A percentile compares a stretch with the other conserved stretches of the same genome.
Conservation (phyloP, 2,797 vertebrate genomes). For the Echiichthys vipera region DNA sequence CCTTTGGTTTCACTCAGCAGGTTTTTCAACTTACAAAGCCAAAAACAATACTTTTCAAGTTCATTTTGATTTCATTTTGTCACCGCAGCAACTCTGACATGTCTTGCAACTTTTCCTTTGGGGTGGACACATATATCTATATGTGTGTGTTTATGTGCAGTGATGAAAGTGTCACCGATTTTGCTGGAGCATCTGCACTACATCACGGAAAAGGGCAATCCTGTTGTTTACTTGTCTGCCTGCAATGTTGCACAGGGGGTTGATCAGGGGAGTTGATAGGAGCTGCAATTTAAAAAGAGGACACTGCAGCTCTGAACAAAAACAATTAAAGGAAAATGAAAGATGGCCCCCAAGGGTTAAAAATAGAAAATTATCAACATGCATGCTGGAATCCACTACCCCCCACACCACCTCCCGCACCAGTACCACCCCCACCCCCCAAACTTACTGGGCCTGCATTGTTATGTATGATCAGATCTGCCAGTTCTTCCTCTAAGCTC, state of each 20-base stretch:
- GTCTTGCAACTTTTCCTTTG: constrained; percentile 19
- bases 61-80: constrained; percentile 35
- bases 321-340: constrained; percentile 92
- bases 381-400: constrained; percentile 85
- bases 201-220: constrained; percentile 80
- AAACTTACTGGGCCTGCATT: constrained; percentile 97
- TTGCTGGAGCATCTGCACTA: constrained; percentile 65
- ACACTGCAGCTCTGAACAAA: constrained; percentile 87
- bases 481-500: constrained; percentile 99
- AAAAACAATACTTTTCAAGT: constrained; percentile 66
- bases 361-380: constrained; percentile 91
- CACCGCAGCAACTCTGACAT: constrained; percentile 7
- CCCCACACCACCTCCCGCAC: constrained; percentile 62
- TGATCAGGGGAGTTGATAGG: constrained; percentile 87
- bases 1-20: constrained; percentile 63
- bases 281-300: constrained; percentile 88
- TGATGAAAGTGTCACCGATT: constrained; percentile 67
- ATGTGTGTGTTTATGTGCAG: constrained; percentile 1
- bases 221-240: constrained; percentile 85
- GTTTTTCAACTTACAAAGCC: constrained; percentile 76
- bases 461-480: constrained; percentile 99
- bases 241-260: constrained; percentile 82
- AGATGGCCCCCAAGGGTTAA: constrained; percentile 88
- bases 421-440: constrained; percentile 61
- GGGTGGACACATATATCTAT: neutral